Base-by-base conservation (phyloP, 2,797 vertebrate genomes). In the Miichthys miiuy region DNA sequence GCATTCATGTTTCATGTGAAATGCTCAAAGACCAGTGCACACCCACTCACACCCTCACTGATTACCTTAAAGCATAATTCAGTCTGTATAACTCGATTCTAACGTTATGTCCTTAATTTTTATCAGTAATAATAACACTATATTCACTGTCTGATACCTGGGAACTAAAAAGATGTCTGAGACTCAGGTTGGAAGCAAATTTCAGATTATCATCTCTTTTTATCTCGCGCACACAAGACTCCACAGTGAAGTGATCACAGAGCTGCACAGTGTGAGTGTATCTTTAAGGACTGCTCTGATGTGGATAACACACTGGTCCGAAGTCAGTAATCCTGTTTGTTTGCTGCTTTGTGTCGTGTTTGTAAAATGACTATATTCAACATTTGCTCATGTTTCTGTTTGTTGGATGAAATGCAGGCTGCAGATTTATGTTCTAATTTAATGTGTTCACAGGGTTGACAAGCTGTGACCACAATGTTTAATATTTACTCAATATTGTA, bases 41-140 rank as follows among this genome's bases (percentile, higher is more conserved):
- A 38, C 84, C 63, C 75, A 80, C 71, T 75, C 70, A 18, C 62
- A 48, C 51, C 30, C 68, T 68, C 63, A 27, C 2, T 58, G 66
- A 64, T 8, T 47, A 21, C 23, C 20, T 46, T 41, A 3, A n/a
- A 54, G 65, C 10, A 77, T 64, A 13, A 55, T 27, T 57, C 14
- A 25, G 30, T 20, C 46, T 41, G 47, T 64, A 14, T 6, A 68
- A 16, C 30, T 48, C 51, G 3, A 2, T 0, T 44, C 21, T 46
- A 5, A 17, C n/a, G 4, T 64, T 73, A 6, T 12, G 7, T 10
- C 10, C 18, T 11, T 47, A 13, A 47, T 47, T 46, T 62, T 25
- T 18, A 62, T 46, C 25, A 47, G 2, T 4, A 25, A 66, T 50
- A 8, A 42, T 25, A 23, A 58, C 12, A 13, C 17, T 23, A 7